Percentiles rank a stretch among this genome's conserved stretches.
phyloP scores from a whole-genome alignment of 1,140 invertebrate species.

The Cephus cinctus region DNA sequence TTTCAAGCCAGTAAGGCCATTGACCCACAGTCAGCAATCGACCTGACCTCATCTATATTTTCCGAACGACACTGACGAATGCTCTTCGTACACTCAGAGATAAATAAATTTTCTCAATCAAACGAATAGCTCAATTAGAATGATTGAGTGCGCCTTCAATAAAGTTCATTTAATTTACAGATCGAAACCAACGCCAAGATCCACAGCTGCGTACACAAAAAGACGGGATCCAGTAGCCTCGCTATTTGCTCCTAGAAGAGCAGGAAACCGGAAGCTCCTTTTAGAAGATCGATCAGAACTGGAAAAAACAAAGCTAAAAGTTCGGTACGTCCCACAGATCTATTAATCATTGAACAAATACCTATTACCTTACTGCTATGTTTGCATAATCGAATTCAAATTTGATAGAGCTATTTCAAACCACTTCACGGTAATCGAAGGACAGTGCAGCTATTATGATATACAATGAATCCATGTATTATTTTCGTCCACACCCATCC shows the following conservation, averaged over 20 bases:
- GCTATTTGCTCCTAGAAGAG: slow-evolving; percentile 26
- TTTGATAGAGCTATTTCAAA: too few relatives aligned
- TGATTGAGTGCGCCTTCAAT: not conserved
- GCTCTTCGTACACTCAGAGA: not conserved
- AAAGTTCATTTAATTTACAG: slow-evolving; percentile 20
- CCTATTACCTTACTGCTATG: too few relatives aligned
- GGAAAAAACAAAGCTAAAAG: not conserved
- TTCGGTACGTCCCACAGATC: too few relatives aligned
- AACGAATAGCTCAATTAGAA: not conserved
- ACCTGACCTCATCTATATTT: slow-evolving; percentile 23
- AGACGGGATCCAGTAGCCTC: slow-evolving; percentile 25
- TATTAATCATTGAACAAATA: too few relatives aligned
- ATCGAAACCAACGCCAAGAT: slow-evolving; percentile 15
- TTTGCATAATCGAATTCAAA: too few relatives aligned
- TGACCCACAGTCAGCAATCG: slow-evolving; percentile 22
- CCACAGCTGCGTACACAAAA: slow-evolving; percentile 3
- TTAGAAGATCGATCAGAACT: not conserved
- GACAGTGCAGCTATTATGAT: too few relatives aligned
- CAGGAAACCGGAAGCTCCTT: not conserved
- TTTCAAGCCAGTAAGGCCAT: slow-evolving; percentile 20
- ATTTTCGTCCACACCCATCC: too few relatives aligned
- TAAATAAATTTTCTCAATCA: not conserved
- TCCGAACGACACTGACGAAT: not conserved
- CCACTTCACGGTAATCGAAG: too few relatives aligned
- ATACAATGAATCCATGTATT: too few relatives aligned